phyloP scores from a whole-genome alignment of 2,797 vertebrate genomes.

The Squalus acanthias region DNA sequence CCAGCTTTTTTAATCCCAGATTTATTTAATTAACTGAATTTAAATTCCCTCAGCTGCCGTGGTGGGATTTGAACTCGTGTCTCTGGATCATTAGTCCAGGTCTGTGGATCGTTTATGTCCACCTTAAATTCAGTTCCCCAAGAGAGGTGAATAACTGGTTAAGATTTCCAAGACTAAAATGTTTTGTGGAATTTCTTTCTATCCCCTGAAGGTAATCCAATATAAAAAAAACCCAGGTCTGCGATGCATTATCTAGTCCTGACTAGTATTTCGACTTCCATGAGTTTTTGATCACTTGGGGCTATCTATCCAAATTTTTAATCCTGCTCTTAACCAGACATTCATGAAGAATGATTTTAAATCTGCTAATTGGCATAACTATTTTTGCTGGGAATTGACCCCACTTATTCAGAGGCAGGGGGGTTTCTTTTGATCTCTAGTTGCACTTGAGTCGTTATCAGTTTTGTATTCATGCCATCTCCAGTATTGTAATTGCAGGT shows the following conservation, averaged over 20 bases:
- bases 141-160: too few relatives aligned
- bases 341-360: neutral
- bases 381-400: neutral
- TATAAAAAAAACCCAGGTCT: neutral
- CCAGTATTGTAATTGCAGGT: neutral
- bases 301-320: neutral
- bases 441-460: neutral
- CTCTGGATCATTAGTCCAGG: too few relatives aligned
- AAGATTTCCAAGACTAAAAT: too few relatives aligned
- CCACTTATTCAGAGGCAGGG: neutral
- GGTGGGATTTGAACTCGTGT: too few relatives aligned
- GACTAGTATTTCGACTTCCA: neutral
- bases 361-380: neutral
- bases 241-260: neutral
- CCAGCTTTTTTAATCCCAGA: too few relatives aligned
- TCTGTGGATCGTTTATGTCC: too few relatives aligned
- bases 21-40: too few relatives aligned
- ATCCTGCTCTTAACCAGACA: neutral
- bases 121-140: too few relatives aligned
- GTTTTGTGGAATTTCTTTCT: too few relatives aligned
- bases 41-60: too few relatives aligned
- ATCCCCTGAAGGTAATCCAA: neutral
- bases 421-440: neutral
- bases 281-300: neutral
- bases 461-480: neutral